Percentiles rank a stretch among this genome's conserved stretches.
phyloP scores from a whole-genome alignment of 2,113 vertebrate genomes.

The Pygoscelis antarcticus region DNA sequence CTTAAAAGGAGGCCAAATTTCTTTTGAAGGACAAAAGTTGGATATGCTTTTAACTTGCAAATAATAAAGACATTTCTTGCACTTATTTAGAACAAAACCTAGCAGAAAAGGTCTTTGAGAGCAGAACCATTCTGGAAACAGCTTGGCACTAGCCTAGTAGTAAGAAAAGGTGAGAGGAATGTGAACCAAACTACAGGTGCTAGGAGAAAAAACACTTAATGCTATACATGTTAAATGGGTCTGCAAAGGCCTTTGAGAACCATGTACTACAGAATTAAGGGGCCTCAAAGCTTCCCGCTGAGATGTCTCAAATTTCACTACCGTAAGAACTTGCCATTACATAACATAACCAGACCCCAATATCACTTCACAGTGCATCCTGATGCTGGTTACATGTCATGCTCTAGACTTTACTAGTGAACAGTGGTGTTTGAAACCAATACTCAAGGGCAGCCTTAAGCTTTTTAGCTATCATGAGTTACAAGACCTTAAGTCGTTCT shows the following conservation, averaged over 20 bases:
- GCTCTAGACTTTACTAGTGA: neutral
- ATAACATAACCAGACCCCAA: conserved; percentile 13
- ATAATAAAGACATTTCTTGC: neutral
- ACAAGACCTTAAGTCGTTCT: conserved; percentile 34
- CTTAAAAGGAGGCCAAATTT: neutral
- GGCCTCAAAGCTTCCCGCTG: neutral
- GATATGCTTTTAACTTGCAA: neutral
- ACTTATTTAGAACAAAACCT: neutral
- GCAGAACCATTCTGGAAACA: neutral
- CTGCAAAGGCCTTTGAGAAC: conserved; percentile 38
- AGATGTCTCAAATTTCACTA: conserved; percentile 55
- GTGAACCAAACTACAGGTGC: conserved; percentile 35
- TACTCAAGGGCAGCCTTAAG: neutral
- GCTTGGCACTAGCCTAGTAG: neutral
- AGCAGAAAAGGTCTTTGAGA: conserved; percentile 2
- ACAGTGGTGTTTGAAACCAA: conserved; percentile 24
- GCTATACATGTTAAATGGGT: neutral
- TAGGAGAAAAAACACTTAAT: conserved; percentile 4
- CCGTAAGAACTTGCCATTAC: neutral
- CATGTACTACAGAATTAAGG: conserved; percentile 8
- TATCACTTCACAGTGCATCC: conserved; percentile 2
- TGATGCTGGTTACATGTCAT: conserved; percentile 5
- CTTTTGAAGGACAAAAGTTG: neutral
- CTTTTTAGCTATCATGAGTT: conserved; percentile 3
- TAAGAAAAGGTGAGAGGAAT: conserved; percentile 15